Base-by-base conservation (phyloP, 2,888 invertebrate species). In the Cephus sareptanus region DNA sequence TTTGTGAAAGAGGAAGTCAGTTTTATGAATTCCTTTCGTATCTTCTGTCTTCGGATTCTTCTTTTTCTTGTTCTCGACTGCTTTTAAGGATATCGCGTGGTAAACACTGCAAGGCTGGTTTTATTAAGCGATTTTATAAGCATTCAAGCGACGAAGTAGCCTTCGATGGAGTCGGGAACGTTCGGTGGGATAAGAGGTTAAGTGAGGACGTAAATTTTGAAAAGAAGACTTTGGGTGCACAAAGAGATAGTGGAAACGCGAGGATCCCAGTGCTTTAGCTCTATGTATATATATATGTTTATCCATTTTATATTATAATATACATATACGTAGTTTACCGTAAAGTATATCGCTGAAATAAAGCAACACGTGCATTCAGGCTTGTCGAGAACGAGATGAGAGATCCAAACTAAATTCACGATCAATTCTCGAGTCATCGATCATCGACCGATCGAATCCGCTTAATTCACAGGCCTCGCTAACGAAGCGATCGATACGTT, bases 401-500 rank as follows among this genome's bases (percentile, higher is more conserved):
- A 56, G 56, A 23, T 56, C 9, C 23, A 23, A 9, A 23, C 56
- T 56, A 56, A 23, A 56, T 56, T 56, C 2, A 56, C 23, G 56
- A 56, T 56, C 56, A 9, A 56, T 56, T 56, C 23, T 56, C 23
- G 40, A 30, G 40, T 76, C 73, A 40, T 40, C 71, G 34, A 40
- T 56, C 71, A 73, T 73, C 76, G 34, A n/a, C 30, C 35, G 23
- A 35, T 30, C 30, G 56, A 33, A 74, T 34, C 74, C 56, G 56
- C 75, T 74, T 71, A n/a, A 71, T 71, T 71, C 71, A 23, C 12
- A 77, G 69, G 79, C 77, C 75, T 78, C 80, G 82, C 82, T 85
- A 85, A 85, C 85, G 84, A 85, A 83, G 82, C 81, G 81, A 85
- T 85, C 85, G 69, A 69, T 75, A 74, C 35, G 33, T 71, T 23